Evolutionary conservation across 1,140 invertebrate genomes (phyloP), one percentile per base, ranked within the genome.

Genomic region (Psix sp.): DNA sequence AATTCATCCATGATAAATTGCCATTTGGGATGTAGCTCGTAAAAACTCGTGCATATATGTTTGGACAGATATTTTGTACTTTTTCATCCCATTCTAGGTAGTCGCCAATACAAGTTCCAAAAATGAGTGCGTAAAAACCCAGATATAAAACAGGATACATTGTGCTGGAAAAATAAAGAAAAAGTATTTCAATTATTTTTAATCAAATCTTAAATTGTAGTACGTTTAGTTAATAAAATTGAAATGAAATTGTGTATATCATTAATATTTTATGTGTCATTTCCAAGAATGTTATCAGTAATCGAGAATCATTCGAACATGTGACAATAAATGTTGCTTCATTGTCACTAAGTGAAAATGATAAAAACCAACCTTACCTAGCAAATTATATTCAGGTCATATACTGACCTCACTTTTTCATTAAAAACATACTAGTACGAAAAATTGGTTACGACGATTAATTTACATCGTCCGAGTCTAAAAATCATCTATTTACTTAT

Each of bases 1-100:
- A 93, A 15, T 72, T 67, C 42, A 88, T 88, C 7, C 91, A 92
- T 43, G 90, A 88, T 46, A 89, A 74, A 77, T 91, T 92, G 26
- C 90, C 91, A 54, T 51, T 72, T 13, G 88, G 88, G 1, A 81
- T 81, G 38, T 81, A 87, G 59, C 83, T 83, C 3, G 54, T 79
- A 18, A 87, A 88, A 21, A 83, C 62, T 42, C 62, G 68, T 3
- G 76, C 75, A 56, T 82, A 84, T 14, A 88, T 60, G 9, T 73
- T 73, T 0, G 85, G 79, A 67, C 88, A 88, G 0, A 78, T 7
- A n/a, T 71, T 43, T 77, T 84, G 81, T 59, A 76, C 76, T 45
- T 81, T 77, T 13, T 42, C 57, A 1, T 82, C 74, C 82, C 78
- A 83, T n/a, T 82, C 68, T 0, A 73, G 54, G 62, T 82, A 82